Base-by-base conservation (phyloP, 2,888 invertebrate genomes). In the Acanthosepion lycidas region DNA sequence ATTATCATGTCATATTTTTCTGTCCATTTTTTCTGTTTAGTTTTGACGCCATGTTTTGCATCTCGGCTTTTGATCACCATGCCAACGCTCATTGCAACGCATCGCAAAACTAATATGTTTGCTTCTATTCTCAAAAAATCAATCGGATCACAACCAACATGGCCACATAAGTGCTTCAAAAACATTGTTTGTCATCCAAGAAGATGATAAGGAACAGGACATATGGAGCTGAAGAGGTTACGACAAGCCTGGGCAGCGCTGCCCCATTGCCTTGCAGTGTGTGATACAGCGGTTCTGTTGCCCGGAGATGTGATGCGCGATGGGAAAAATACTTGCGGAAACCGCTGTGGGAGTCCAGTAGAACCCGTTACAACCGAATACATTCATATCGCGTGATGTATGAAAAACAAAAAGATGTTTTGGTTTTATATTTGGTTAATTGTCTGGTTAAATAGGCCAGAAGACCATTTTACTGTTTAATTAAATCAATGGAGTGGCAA, bases 141-240 rank as follows among this genome's bases (percentile, higher is more conserved):
- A 78, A 33, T 78, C 18, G 78, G n/a, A 78, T 0, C n/a, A 78
- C 78, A 78, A 78, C n/a, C n/a, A 78, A 78, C n/a, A 78, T 78
- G n/a, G 78, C 33, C n/a, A 33, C n/a, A 78, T 78, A 78, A 78
- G 78, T 78, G 78, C 15, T 78, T 12, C 78, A n/a, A 78, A 78
- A 78, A 78, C 78, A 78, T 78, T 12, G 78, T 33, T 33, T n/a
- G 78, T 33, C 78, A 78, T 78, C 78, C 78, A n/a, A n/a, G 78
- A 78, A 33, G 78, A 78, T 78, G 78, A 78, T 78, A 78, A 78
- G 78, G n/a, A 78, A 78, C 78, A 33, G 78, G 78, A 78, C 78
- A 78, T 78, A 78, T 78, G 78, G 78, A 4, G 78, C 33, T 78
- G 78, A 78, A 78, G 78, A 78, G 78, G 78, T 78, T 78, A 78